A percentile compares a stretch with the other conserved stretches of the same genome.
Evolutionary conservation across 2,113 vertebrate genomes (phyloP).

Genomic region (Siniperca knerii): DNA sequence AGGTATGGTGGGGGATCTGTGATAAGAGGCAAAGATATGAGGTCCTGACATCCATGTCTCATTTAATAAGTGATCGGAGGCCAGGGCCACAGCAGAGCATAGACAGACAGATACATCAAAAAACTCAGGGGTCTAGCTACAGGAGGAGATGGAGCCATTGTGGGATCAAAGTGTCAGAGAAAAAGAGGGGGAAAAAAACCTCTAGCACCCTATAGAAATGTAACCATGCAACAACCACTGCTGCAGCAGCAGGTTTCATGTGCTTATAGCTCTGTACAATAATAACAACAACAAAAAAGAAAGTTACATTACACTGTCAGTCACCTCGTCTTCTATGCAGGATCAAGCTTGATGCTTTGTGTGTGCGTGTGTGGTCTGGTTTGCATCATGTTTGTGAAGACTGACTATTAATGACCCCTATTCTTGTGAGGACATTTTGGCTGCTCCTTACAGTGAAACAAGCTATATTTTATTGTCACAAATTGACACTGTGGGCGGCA

Average conservation of each 20-base stretch:
- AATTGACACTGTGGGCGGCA: constrained; percentile 3
- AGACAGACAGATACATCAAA: constrained; percentile 71
- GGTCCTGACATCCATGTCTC: constrained; percentile 71
- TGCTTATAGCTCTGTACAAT: constrained; percentile 12
- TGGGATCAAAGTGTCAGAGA: constrained; percentile 66
- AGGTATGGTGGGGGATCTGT: constrained; percentile 58
- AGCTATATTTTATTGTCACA: background rate
- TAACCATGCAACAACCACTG: constrained; percentile 46
- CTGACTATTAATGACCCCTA: background rate
- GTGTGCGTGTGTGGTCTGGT: constrained; percentile 10
- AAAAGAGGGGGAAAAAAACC: constrained; percentile 7
- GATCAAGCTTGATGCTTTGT: constrained; percentile 7
- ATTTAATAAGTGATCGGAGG: constrained; percentile 73
- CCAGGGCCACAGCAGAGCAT: constrained; percentile 42
- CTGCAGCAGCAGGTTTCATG: constrained; percentile 46
- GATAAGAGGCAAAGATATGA: constrained; percentile 73
- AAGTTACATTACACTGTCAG: constrained; percentile 7
- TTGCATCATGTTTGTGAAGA: constrained; percentile 18
- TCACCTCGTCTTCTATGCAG: constrained; percentile 26
- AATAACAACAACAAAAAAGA: too few relatives aligned
- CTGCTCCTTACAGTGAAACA: background rate
- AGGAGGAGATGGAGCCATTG: constrained; percentile 63
- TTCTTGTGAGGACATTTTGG: background rate
- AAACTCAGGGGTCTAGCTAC: constrained; percentile 51
- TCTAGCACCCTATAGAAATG: constrained; percentile 55